Evolutionary conservation across 2,888 invertebrate genomes (phyloP).

Genomic region (Furcula furcula): DNA sequence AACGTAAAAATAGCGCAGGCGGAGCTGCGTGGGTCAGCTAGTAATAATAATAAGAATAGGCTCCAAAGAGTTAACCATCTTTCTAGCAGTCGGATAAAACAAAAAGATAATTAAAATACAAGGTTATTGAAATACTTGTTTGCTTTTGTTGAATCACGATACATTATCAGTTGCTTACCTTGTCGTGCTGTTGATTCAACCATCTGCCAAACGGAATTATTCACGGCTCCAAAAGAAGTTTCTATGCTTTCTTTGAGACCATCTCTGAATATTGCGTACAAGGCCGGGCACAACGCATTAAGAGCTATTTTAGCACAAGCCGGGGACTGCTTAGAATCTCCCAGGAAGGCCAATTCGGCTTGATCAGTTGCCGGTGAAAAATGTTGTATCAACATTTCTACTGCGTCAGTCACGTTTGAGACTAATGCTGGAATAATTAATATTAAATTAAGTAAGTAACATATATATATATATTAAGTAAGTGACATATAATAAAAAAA

Average conservation of each 20-base stretch:
- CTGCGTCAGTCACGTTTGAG: conserved; percentile 87
- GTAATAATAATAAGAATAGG: too few relatives aligned
- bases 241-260: conserved; percentile 91
- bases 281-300: conserved; percentile 89
- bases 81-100: neutral
- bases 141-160: too few relatives aligned
- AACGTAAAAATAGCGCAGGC: too few relatives aligned
- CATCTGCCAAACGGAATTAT: conserved; percentile 94
- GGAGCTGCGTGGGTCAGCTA: too few relatives aligned
- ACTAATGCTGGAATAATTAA: conserved; percentile 83
- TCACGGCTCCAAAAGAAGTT: conserved; percentile 92
- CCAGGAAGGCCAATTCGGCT: conserved; percentile 80
- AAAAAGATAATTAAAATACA: neutral
- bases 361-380: conserved; percentile 85
- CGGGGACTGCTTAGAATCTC: conserved; percentile 83
- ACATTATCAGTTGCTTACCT: conserved; percentile 63
- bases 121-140: conserved; percentile 2
- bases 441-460: neutral
- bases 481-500: neutral
- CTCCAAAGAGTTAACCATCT: too few relatives aligned
- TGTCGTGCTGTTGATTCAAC: conserved; percentile 94
- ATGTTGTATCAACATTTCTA: conserved; percentile 87
- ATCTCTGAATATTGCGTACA: conserved; percentile 92
- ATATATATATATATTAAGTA: neutral
- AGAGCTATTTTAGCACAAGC: conserved; percentile 88